phyloP scores from a whole-genome alignment of 2,113 vertebrate species.

The Solenodon paradoxus region DNA sequence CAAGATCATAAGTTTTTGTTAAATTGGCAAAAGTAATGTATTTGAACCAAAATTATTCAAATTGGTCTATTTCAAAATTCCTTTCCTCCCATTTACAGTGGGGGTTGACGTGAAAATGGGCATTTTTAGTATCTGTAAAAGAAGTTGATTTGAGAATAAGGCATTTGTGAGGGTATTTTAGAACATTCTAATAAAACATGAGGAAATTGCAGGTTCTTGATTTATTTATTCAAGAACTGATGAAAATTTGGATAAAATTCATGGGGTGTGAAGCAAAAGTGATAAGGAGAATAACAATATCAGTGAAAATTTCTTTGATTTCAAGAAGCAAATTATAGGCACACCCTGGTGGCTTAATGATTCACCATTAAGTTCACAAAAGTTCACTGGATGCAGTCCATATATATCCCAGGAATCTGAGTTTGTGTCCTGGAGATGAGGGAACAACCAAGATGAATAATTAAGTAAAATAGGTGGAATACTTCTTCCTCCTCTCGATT shows the following conservation, averaged over 20 bases:
- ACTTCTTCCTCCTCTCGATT: too few relatives aligned
- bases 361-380: too few relatives aligned
- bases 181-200: background rate
- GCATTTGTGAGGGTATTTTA: background rate
- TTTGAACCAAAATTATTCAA: background rate
- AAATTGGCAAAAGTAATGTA: background rate
- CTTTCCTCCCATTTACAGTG: background rate
- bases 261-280: background rate
- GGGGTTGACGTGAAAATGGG: background rate
- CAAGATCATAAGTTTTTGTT: background rate
- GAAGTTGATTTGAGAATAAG: background rate
- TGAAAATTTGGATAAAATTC: background rate
- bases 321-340: background rate
- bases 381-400: too few relatives aligned
- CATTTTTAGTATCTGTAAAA: background rate
- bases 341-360: too few relatives aligned
- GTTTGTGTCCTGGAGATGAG: too few relatives aligned
- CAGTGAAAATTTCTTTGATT: background rate
- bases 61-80: background rate
- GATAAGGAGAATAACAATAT: background rate
- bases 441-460: too few relatives aligned
- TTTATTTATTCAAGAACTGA: background rate
- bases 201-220: background rate
- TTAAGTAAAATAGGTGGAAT: too few relatives aligned
- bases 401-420: too few relatives aligned